A percentile compares a stretch with the other conserved stretches of the same genome.
phyloP scores from a whole-genome alignment of 2,888 invertebrate genomes.

The Baccha elongata region DNA sequence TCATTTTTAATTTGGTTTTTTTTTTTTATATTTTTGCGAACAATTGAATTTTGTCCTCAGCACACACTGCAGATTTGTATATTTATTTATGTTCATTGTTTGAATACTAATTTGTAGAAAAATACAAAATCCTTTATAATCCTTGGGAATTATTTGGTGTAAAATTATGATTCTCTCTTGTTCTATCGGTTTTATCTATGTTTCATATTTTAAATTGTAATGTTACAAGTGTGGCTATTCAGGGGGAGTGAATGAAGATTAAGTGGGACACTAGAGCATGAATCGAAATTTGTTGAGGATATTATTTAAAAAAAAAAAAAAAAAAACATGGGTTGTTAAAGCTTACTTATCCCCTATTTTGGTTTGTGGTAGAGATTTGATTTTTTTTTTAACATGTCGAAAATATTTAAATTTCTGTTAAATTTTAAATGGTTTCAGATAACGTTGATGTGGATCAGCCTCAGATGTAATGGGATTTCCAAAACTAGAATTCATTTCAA shows the following conservation, averaged over 20 bases:
- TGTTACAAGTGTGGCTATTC: not conserved
- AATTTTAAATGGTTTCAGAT: no score
- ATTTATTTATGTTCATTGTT: not conserved
- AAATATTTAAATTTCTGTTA: not conserved
- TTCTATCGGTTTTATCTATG: not conserved
- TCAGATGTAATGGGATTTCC: no score
- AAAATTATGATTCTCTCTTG: constrained; percentile 13
- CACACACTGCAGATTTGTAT: not conserved
- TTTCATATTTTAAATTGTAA: not conserved
- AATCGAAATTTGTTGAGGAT: no score
- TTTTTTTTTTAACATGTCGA: not conserved
- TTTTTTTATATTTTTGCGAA: not conserved
- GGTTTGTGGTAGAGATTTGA: not conserved
- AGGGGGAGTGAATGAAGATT: no score
- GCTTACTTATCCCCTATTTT: not conserved
- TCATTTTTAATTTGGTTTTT: constrained; percentile 49
- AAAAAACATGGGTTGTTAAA: no score
- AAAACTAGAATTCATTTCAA: no score
- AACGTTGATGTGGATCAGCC: no score
- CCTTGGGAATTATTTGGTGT: constrained; percentile 24
- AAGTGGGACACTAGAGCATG: no score
- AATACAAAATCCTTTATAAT: constrained; percentile 10
- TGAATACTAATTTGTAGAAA: constrained; percentile 24
- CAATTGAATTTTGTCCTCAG: constrained; percentile 35
- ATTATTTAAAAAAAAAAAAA: no score